Conservation (phyloP, 2,797 vertebrate species). For the Pygocentrus nattereri region DNA sequence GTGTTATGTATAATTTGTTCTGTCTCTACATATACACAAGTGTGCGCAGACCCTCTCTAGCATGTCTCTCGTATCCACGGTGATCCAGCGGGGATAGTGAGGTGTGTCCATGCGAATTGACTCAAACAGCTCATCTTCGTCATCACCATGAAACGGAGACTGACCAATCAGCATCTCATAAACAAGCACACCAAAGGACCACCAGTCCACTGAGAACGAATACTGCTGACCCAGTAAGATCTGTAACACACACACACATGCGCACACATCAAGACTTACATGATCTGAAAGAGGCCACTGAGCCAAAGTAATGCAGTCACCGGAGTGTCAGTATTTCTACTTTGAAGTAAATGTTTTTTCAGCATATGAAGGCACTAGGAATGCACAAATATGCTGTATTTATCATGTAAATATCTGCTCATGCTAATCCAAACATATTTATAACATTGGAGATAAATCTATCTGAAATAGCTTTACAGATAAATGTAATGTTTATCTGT, state of each 20-base stretch:
- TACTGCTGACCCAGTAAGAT: slow-evolving; percentile 94
- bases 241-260: slow-evolving; percentile 70
- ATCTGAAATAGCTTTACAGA: too few relatives aligned
- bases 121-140: slow-evolving; percentile 97
- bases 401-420: too few relatives aligned
- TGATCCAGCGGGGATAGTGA: slow-evolving; percentile 97
- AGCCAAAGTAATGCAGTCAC: slow-evolving; percentile 3
- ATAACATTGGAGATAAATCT: too few relatives aligned
- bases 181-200: slow-evolving; percentile 96
- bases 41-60: slow-evolving; percentile 87
- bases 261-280: slow-evolving; percentile 8
- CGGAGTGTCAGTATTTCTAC: too few relatives aligned
- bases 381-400: too few relatives aligned
- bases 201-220: slow-evolving; percentile 98
- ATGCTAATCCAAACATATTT: too few relatives aligned
- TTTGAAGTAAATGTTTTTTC: too few relatives aligned
- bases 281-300: neutral
- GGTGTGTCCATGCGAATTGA: slow-evolving; percentile 95
- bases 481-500: too few relatives aligned
- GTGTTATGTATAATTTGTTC: too few relatives aligned
- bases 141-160: slow-evolving; percentile 96
- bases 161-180: slow-evolving; percentile 99
- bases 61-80: slow-evolving; percentile 92
- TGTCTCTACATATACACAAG: neutral
- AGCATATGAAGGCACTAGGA: too few relatives aligned